Conservation (phyloP, 2,888 invertebrate genomes). For the Colostygia pectinataria region DNA sequence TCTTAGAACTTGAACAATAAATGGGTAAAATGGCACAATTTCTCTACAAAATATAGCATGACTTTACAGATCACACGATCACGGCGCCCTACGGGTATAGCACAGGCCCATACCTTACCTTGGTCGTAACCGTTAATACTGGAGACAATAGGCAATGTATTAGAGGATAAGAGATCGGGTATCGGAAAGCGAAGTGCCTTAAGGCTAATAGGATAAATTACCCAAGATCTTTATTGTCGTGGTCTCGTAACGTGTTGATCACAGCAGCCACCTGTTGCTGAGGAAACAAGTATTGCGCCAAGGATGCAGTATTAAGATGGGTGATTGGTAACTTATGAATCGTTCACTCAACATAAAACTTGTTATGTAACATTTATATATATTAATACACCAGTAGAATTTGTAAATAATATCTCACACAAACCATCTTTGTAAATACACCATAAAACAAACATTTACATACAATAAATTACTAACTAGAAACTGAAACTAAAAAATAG, state of each 20-base stretch:
- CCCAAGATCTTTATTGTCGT: slow-evolving; percentile 14
- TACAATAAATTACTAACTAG: too few species aligned
- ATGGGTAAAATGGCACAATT: slow-evolving; percentile 17
- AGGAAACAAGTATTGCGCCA: not conserved
- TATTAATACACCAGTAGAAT: too few species aligned
- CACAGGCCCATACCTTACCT: slow-evolving; percentile 7
- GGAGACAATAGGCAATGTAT: slow-evolving; percentile 44
- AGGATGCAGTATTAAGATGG: not conserved
- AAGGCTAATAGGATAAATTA: slow-evolving; percentile 22
- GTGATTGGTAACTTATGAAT: not conserved
- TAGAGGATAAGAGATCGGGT: slow-evolving; percentile 29
- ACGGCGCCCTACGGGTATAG: slow-evolving; percentile 15
- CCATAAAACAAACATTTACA: too few species aligned
- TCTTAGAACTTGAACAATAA: slow-evolving; percentile 6
- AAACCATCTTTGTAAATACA: too few species aligned
- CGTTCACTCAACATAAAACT: too few species aligned
- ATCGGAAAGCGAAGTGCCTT: slow-evolving; percentile 11
- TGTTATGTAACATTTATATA: too few species aligned
- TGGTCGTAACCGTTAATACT: slow-evolving; percentile 27
- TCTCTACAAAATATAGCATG: slow-evolving; percentile 14
- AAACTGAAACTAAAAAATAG: too few species aligned
- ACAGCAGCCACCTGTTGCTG: slow-evolving; percentile 12
- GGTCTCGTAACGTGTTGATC: slow-evolving; percentile 6
- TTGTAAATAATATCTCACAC: too few species aligned
- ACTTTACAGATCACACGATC: slow-evolving; percentile 19